phyloP scores from a whole-genome alignment of 2,113 vertebrate species.

The Sardina pilchardus region DNA sequence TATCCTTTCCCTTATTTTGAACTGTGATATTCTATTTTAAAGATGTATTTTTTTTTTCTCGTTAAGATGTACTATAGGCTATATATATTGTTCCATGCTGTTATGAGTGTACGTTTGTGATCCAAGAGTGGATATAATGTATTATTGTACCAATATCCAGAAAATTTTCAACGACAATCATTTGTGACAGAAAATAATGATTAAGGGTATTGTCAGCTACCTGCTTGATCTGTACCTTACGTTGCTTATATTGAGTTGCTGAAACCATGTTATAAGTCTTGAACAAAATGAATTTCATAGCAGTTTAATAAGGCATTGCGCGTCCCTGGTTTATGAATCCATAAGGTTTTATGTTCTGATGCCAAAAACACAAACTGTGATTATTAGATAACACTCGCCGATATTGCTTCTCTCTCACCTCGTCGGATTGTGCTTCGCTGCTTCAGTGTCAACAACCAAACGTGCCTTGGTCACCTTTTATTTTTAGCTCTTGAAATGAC shows the following conservation, averaged over 20 bases:
- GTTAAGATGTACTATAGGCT: slow-evolving; percentile 3
- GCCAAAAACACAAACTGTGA: slow-evolving; percentile 18
- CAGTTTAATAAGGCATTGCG: background rate
- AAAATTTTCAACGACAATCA: slow-evolving; percentile 4
- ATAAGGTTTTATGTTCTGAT: slow-evolving; percentile 14
- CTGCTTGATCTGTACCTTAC: background rate
- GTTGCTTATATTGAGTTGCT: background rate
- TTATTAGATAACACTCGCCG: background rate
- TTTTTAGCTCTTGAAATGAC: slow-evolving; percentile 61
- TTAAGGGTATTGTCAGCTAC: background rate
- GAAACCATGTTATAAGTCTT: background rate
- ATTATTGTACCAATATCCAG: background rate
- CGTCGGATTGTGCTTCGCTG: slow-evolving; percentile 21
- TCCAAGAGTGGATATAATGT: slow-evolving; percentile 12
- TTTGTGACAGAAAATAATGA: background rate
- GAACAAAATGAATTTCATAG: background rate
- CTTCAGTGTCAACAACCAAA: slow-evolving; percentile 58
- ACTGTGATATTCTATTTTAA: slow-evolving; percentile 9
- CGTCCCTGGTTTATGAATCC: background rate
- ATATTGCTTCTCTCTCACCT: background rate
- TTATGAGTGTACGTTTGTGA: slow-evolving; percentile 1
- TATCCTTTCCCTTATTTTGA: slow-evolving; percentile 11
- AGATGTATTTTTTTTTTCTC: background rate
- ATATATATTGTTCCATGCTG: slow-evolving; percentile 14
- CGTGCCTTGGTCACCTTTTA: slow-evolving; percentile 67